Base-by-base conservation (phyloP, 1,140 invertebrate species). In the Oryzaephilus surinamensis region DNA sequence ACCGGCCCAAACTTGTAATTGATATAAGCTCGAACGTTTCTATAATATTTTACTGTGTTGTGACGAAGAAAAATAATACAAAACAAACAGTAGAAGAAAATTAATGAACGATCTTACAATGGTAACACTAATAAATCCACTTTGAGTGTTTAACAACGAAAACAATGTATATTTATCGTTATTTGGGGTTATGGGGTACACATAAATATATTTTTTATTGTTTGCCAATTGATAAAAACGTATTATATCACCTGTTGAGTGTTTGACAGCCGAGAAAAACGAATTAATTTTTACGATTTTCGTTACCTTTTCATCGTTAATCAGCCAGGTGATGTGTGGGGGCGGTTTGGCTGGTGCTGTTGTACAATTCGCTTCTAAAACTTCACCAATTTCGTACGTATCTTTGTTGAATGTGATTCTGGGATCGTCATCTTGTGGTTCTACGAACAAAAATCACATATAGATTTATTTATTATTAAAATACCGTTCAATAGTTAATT, bases 321-420 rank as follows among this genome's bases (percentile, higher is more conserved):
- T 77, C 47, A 84, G 70, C 84, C 84, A 88, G 32, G 80, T 83
- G 54, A 89, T 74, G 52, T 84, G 74, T 4, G 84, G 81, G 12
- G 80, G 74, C 14, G 84, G 84, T 44, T 72, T 68, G 2, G 82
- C 78, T 1, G 76, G 70, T 13, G 75, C 72, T 23, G 82, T 84
- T 39, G 80, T 80, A 56, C 84, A 86, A 45, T 82, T 79, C 4
- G 81, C 81, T 53, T 84, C 76, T 33, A 88, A 58, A 46, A 68
- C 69, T 46, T 86, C 82, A 26, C 74, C 79, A 2, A 82, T 68
- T 27, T 67, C 66, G 53, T 81, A 78, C 38, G 70, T 69, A 33
- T 68, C 65, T 51, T 83, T 79, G 41, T 74, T 70, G 46, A 84
- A 81, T 45, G 73, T 78, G 59, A 87, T 83, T 43, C 67, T 67